Evolutionary conservation across 1,140 invertebrate genomes (phyloP).

Genomic region (Drosophila pseudoananassae): DNA sequence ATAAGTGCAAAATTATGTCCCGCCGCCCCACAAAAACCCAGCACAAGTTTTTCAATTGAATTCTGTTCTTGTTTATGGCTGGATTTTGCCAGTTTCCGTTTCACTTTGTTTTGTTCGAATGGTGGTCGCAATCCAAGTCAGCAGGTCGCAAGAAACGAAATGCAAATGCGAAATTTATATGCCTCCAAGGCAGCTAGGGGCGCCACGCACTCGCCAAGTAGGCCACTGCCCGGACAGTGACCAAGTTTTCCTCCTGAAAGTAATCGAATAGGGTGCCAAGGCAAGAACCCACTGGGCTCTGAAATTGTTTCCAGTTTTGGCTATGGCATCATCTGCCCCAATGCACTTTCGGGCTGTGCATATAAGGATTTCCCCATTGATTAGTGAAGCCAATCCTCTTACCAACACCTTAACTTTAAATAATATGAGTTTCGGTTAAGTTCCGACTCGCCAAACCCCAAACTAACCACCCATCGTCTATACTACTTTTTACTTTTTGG

Average conservation of each 20-base stretch:
- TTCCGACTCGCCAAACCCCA: not conserved
- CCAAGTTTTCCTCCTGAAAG: not conserved
- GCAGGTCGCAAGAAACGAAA: conserved; percentile 38
- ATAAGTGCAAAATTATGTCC: conserved; percentile 78
- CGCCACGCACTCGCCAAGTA: conserved; percentile 51
- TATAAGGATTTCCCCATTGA: conserved; percentile 26
- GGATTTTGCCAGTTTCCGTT: conserved; percentile 40
- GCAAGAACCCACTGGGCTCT: conserved; percentile 50
- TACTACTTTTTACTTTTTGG: conserved; percentile 7
- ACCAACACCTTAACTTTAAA: not conserved
- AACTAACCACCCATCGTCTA: conserved; percentile 1
- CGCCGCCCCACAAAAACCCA: conserved; percentile 22
- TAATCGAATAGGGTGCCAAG: conserved; percentile 4
- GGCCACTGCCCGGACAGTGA: conserved; percentile 22
- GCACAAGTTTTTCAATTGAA: conserved; percentile 75
- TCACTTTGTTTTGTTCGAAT: conserved; percentile 31
- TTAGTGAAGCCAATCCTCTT: conserved; percentile 7
- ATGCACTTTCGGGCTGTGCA: conserved; percentile 16
- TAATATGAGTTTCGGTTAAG: not conserved
- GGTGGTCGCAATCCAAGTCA: conserved; percentile 9
- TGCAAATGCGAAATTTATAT: conserved; percentile 51
- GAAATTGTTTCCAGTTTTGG: conserved; percentile 56
- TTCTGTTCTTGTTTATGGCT: conserved; percentile 58
- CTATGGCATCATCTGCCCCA: conserved; percentile 25
- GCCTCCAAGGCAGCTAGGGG: conserved; percentile 13